A percentile compares a stretch with the other conserved stretches of the same genome.
Conservation (phyloP, 1,140 invertebrate genomes). For the Dendrolimus kikuchii region DNA sequence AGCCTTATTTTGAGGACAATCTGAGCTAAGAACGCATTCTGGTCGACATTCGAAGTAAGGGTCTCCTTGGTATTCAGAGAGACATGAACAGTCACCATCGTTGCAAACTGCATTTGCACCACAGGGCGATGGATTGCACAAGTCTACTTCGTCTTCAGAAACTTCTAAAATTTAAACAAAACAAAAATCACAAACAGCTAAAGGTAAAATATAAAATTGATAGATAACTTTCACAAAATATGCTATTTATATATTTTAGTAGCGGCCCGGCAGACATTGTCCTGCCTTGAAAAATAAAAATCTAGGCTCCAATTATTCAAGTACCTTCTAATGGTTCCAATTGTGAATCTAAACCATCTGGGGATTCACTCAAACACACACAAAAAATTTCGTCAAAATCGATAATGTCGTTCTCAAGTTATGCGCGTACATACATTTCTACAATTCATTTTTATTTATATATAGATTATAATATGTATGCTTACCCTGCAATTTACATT, state of each 20-base stretch:
- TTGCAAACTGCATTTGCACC: constrained; percentile 80
- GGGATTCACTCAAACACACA: no score
- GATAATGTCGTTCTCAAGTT: no score
- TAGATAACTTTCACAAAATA: constrained; percentile 23
- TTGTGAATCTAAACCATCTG: no score
- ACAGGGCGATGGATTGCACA: constrained; percentile 81
- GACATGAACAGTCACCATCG: constrained; percentile 78
- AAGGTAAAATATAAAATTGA: constrained; percentile 7
- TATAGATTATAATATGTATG: constrained; percentile 26
- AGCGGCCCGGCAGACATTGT: no score
- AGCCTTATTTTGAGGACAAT: constrained; percentile 74
- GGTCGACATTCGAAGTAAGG: constrained; percentile 76
- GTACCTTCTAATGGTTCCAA: no score
- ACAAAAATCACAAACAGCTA: constrained; percentile 10
- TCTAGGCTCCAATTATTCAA: no score
- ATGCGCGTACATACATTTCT: no score
- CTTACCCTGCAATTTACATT: constrained; percentile 72
- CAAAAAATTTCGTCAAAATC: no score
- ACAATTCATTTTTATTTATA: background rate
- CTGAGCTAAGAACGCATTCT: constrained; percentile 76
- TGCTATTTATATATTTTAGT: constrained; percentile 1
- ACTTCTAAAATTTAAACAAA: constrained; percentile 40
- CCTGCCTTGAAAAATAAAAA: no score
- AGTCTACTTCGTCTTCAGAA: constrained; percentile 66
- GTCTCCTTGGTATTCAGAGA: constrained; percentile 74